Percentiles rank a stretch among this genome's conserved stretches.
phyloP scores from a whole-genome alignment of 2,113 vertebrate genomes.

The Gambusia holbrooki region DNA sequence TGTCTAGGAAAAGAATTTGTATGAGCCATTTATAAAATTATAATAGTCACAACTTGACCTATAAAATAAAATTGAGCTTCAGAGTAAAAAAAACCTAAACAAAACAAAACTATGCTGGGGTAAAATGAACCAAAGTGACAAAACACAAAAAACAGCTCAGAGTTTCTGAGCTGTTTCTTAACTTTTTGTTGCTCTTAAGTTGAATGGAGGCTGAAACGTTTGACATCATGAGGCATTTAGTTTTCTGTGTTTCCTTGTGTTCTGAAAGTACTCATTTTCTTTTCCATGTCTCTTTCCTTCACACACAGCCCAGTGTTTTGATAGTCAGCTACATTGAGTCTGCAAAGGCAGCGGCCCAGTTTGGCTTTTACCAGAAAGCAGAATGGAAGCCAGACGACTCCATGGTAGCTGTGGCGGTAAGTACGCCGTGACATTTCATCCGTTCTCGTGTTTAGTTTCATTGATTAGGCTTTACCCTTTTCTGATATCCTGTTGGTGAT shows the following conservation, averaged over 20 bases:
- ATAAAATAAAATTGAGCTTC: background rate
- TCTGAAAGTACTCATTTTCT: conserved; percentile 36
- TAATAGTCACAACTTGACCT: too few relatives aligned
- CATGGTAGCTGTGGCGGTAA: conserved; percentile 96
- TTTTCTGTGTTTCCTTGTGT: conserved; percentile 4
- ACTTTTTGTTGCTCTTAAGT: background rate
- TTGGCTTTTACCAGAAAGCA: conserved; percentile 90
- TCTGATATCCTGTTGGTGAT: background rate
- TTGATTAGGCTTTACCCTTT: background rate
- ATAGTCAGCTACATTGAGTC: conserved; percentile 95
- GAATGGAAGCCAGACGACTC: conserved; percentile 95
- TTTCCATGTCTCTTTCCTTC: conserved; percentile 17
- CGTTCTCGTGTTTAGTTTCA: conserved; percentile 12
- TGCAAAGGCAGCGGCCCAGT: conserved; percentile 88
- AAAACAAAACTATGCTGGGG: too few relatives aligned
- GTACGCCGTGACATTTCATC: conserved; percentile 59
- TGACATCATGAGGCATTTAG: background rate
- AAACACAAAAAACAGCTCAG: too few relatives aligned
- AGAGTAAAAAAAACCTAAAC: too few relatives aligned
- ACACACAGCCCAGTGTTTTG: conserved; percentile 92
- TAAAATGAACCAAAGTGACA: too few relatives aligned
- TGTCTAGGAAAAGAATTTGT: too few relatives aligned
- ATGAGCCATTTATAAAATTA: too few relatives aligned
- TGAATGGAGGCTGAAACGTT: conserved; percentile 10
- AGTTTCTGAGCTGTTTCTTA: background rate